Conservation (phyloP, 2,797 vertebrate genomes). For the Eleutherodactylus coqui region DNA sequence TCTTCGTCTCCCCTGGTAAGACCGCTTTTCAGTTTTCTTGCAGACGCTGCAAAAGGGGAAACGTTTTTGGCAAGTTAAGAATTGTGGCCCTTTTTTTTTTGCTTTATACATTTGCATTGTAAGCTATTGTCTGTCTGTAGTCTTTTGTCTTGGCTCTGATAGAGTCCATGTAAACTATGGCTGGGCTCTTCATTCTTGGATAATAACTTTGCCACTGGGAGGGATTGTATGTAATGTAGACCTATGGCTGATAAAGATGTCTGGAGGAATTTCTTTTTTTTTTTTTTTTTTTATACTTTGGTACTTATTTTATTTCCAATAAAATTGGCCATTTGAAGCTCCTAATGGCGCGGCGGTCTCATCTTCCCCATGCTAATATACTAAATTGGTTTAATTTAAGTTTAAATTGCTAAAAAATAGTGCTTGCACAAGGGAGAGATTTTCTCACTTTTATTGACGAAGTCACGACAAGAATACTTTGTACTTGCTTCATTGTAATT, state of each 20-base stretch:
- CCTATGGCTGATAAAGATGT: conserved; percentile 67
- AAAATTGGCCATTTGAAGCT: conserved; percentile 39
- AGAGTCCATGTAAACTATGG: conserved; percentile 67
- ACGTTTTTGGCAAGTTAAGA: conserved; percentile 70
- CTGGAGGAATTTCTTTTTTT: conserved; percentile 38
- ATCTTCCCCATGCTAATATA: conserved; percentile 35
- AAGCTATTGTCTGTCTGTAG: conserved; percentile 67
- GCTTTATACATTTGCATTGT: conserved; percentile 68
- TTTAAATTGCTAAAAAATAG: conserved; percentile 47
- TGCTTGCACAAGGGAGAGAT: conserved; percentile 26
- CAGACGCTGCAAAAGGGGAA: conserved; percentile 64
- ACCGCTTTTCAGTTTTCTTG: conserved; percentile 46
- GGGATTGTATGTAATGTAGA: conserved; percentile 64
- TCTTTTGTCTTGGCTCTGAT: conserved; percentile 75
- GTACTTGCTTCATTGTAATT: background rate
- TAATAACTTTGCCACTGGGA: conserved; percentile 66
- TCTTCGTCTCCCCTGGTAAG: conserved; percentile 59
- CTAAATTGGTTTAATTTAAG: conserved; percentile 48
- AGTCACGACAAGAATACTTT: conserved; percentile 22
- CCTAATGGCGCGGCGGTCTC: conserved; percentile 11
- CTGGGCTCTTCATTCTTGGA: conserved; percentile 63
- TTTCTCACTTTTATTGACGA: conserved; percentile 41
- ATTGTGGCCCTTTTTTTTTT: conserved; percentile 68
- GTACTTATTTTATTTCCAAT: background rate
- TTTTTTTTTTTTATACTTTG: conserved; percentile 46